phyloP scores from a whole-genome alignment of 2,797 vertebrate species.

The Vultur gryphus region DNA sequence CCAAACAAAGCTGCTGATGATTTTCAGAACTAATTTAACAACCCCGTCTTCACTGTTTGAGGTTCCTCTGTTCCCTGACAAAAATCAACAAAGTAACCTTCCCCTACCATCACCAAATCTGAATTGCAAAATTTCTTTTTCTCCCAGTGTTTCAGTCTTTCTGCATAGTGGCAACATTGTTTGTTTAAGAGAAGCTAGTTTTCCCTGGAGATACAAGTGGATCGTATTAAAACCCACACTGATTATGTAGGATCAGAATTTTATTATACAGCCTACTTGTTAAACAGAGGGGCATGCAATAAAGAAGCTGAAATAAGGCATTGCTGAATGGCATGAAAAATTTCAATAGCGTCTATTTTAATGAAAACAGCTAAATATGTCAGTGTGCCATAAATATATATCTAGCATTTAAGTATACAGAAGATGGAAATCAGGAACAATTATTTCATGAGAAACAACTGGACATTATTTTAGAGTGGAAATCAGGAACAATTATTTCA shows the following conservation, averaged over 20 bases:
- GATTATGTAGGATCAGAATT: not conserved
- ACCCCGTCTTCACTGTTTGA: not conserved
- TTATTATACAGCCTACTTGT: not conserved
- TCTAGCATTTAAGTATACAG: not conserved
- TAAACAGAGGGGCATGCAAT: not conserved
- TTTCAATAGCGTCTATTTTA: not conserved
- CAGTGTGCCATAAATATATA: not conserved
- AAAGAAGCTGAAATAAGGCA: not conserved
- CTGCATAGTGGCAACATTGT: not conserved
- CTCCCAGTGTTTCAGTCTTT: not conserved
- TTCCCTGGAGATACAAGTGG: not conserved
- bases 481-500: not conserved
- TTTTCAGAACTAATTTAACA: not conserved
- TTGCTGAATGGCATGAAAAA: not conserved
- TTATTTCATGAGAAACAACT: not conserved
- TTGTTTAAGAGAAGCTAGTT: not conserved
- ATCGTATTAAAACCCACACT: not conserved
- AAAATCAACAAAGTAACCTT: not conserved
- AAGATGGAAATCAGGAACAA: not conserved
- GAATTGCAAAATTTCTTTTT: not conserved
- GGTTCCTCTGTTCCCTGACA: not conserved
- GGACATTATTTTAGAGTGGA: not conserved
- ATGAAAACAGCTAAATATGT: not conserved
- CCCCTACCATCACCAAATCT: not conserved
- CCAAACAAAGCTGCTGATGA: not conserved